phyloP scores from a whole-genome alignment of 2,797 vertebrate genomes.

The Lepilemur ruficaudatus region DNA sequence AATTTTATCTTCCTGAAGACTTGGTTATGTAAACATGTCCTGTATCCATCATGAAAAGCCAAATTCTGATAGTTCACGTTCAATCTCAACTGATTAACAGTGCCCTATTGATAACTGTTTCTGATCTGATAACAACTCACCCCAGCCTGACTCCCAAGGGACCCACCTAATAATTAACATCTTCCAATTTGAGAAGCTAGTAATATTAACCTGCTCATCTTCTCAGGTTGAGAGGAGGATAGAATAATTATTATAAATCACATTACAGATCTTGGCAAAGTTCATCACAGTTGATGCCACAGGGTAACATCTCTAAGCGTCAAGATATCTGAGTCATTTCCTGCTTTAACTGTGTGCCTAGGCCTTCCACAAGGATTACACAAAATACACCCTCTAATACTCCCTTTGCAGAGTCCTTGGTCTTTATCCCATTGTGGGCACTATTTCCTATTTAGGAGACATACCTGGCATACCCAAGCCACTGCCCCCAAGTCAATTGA shows the following conservation, averaged over 20 bases:
- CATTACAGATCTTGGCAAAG: not conserved
- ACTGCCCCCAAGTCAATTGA: not conserved
- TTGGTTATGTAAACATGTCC: not conserved
- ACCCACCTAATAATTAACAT: slow-evolving; percentile 9
- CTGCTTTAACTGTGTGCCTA: not conserved
- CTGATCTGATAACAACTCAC: not conserved
- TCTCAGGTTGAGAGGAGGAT: not conserved
- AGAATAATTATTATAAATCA: slow-evolving; percentile 9
- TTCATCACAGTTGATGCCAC: not conserved
- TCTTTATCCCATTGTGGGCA: not conserved
- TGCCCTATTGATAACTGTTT: not conserved
- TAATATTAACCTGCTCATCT: slow-evolving; percentile 28
- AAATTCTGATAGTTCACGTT: not conserved
- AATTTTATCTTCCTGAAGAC: not conserved
- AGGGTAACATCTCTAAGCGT: not conserved
- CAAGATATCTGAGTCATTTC: not conserved
- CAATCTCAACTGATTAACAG: not conserved
- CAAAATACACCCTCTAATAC: not conserved
- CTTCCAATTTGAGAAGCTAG: not conserved
- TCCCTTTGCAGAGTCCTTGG: not conserved
- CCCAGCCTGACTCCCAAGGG: not conserved
- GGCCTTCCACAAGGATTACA: not conserved
- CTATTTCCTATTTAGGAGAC: not conserved
- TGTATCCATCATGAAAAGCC: not conserved
- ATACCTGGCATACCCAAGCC: not conserved